Evolutionary conservation across 2,797 vertebrate genomes (phyloP), one percentile per base, ranked within the genome.

Genomic region (Darevskia nairensis): DNA sequence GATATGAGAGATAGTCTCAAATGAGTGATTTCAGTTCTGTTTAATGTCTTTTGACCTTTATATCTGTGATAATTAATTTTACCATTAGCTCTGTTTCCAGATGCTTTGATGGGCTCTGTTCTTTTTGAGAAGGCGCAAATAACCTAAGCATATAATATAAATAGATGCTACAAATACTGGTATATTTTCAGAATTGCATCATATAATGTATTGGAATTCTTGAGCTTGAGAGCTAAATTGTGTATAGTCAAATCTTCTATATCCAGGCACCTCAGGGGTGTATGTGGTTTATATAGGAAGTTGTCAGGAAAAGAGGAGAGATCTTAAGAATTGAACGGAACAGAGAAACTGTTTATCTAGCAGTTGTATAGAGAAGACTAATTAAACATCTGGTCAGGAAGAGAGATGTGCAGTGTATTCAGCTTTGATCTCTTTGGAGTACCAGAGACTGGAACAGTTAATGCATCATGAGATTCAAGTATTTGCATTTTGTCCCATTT

Each of bases 11-110:
- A 27, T 61, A 11, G 46, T 21, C 25, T 6, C 55, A n/a, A 23
- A 77, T 46, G 75, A 77, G 75, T 13, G 32, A 35, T 74, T 71
- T 80, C 10, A 29, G 61, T 90, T 92, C 92, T 94, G 91, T 92
- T 88, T 75, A n/a, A 78, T 25, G 61, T 91, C 89, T 55, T 71
- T 77, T n/a, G 71, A 25, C 25, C 2, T 76, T n/a, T 0, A 2
- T 0, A 0, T 19, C 9, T 10, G 21, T 0, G 55, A 39, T 55
- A 55, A 55, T 55, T 4, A 0, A 4, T 59, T 77, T 29, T 35
- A 87, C 19, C 0, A 39, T 81, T 80, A 11, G 1, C 17, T 35
- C 72, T 81, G 55, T 90, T 79, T 0, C 0, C 23, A 68, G 87
- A 23, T 13, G 68, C 89, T 87, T 74, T 41, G 2, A 64, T 35